phyloP scores from a whole-genome alignment of 2,113 vertebrate species.

The Turnix velox region DNA sequence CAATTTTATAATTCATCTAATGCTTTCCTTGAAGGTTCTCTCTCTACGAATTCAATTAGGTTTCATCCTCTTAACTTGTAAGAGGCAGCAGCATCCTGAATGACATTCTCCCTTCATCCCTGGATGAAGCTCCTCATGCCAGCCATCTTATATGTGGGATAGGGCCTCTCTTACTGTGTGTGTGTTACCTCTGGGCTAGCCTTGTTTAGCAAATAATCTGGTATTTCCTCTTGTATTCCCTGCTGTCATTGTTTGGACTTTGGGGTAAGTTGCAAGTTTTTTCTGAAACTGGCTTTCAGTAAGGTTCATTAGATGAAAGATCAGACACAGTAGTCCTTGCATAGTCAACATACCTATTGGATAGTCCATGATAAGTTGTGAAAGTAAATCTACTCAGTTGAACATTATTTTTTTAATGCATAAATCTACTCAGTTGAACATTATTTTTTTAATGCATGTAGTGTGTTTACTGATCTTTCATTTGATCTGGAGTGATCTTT shows the following conservation, averaged over 20 bases:
- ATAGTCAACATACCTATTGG: background rate
- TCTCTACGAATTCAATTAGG: background rate
- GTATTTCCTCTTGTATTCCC: slow-evolving; percentile 46
- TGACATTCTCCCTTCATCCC: background rate
- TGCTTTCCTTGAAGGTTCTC: background rate
- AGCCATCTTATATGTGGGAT: background rate
- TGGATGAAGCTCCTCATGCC: background rate
- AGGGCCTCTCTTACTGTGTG: background rate
- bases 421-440: background rate
- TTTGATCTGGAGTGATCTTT: background rate
- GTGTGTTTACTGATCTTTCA: background rate
- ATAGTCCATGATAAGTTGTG: background rate
- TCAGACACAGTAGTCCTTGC: background rate
- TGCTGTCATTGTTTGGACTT: slow-evolving; percentile 50
- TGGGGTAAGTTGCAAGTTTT: slow-evolving; percentile 45
- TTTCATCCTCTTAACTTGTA: background rate
- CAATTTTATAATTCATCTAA: background rate
- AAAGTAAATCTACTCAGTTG: background rate
- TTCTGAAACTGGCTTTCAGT: slow-evolving; percentile 7
- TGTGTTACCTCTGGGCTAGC: background rate
- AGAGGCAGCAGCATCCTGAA: background rate
- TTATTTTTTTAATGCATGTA: background rate
- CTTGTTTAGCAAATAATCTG: slow-evolving; percentile 54
- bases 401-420: background rate
- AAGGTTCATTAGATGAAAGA: background rate